These are phyloP conservation scores for Alectura lathami DNA, from an alignment of 2,113 vertebrate species.

Conservation along the genomic window DNA sequence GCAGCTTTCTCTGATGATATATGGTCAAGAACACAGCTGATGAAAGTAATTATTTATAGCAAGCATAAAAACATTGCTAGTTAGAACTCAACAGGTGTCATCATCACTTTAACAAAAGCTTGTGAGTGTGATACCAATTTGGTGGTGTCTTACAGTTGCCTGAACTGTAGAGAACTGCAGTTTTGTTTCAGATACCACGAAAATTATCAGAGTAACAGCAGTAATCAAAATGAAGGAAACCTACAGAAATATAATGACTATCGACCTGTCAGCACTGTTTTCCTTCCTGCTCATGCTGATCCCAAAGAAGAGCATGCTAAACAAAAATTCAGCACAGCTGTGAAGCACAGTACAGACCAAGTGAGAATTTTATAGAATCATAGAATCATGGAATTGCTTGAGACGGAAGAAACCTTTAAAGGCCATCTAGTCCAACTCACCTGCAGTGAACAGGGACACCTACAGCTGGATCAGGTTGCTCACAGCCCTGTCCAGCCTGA, in stretches of 20 bases:
- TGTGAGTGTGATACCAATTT: slow-evolving; percentile 5
- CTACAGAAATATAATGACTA: background rate
- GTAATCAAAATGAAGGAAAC: slow-evolving; percentile 40
- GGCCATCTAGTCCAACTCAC: too few relatives aligned
- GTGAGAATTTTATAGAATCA: too few relatives aligned
- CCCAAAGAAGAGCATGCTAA: background rate
- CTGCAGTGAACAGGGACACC: too few relatives aligned
- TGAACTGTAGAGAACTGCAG: background rate
- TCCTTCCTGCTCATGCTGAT: background rate
- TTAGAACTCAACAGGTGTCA: slow-evolving; percentile 30
- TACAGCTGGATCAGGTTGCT: too few relatives aligned
- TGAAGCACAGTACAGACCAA: background rate
- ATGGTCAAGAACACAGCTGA: background rate
- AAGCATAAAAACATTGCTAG: slow-evolving; percentile 33
- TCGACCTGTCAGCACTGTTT: background rate
- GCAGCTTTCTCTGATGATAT: slow-evolving; percentile 32
- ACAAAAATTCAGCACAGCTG: background rate
- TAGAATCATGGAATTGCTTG: too few relatives aligned
- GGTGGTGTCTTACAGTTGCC: slow-evolving; percentile 1
- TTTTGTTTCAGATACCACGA: slow-evolving; percentile 18
- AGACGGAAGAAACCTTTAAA: too few relatives aligned
- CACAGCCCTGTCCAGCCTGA: too few relatives aligned
- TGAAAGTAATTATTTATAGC: slow-evolving; percentile 54
- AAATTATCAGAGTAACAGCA: background rate
- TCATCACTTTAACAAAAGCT: slow-evolving; percentile 1